phyloP scores from a whole-genome alignment of 2,113 vertebrate species.

The Rhea pennata region DNA sequence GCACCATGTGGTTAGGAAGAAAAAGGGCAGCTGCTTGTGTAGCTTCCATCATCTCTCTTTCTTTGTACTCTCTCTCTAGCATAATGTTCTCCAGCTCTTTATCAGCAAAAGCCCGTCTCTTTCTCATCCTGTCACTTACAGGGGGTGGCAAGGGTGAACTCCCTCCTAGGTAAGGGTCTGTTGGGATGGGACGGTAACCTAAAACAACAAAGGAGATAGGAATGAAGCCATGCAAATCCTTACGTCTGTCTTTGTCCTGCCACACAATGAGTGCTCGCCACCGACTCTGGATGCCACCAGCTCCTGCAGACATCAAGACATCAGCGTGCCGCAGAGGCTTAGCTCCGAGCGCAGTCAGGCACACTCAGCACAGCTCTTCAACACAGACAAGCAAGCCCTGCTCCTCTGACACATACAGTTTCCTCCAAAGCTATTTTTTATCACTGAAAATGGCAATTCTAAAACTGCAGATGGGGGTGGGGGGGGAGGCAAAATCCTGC shows the following conservation, averaged over 20 bases:
- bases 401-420: neutral
- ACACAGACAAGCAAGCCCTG: neutral
- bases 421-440: neutral
- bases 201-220: constrained; percentile 40
- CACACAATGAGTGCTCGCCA: fast-evolving
- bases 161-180: constrained; percentile 87
- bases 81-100: constrained; percentile 98
- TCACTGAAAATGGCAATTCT: neutral
- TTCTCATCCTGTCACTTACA: constrained; percentile 98
- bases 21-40: constrained; percentile 87
- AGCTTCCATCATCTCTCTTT: constrained; percentile 92
- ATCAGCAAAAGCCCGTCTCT: constrained; percentile 96
- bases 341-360: fast-evolving
- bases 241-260: neutral
- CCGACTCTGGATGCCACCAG: neutral
- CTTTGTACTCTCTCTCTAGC: constrained; percentile 97
- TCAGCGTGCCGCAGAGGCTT: fast-evolving
- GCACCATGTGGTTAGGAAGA: constrained; percentile 84
- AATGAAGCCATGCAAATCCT: neutral
- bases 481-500: neutral
- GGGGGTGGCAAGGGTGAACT: constrained; percentile 87
- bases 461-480: neutral
- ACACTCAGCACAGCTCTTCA: neutral
- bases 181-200: constrained; percentile 93
- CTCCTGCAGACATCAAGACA: neutral